Conservation (phyloP, 92 coral and sea anemone genomes). For the Bergia sp. region DNA sequence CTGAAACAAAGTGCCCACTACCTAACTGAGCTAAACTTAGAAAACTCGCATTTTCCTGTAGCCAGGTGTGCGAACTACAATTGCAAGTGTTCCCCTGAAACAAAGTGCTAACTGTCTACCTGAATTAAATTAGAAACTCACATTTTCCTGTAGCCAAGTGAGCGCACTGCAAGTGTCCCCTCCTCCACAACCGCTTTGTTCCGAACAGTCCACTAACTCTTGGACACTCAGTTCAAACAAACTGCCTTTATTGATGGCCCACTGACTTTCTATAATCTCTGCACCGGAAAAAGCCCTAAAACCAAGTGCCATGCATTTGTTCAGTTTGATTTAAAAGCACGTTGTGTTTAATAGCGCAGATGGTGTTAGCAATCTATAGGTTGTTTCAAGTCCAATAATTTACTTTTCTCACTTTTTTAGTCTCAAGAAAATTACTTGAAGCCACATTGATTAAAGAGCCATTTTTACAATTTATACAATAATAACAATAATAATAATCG, state of each 20-base stretch:
- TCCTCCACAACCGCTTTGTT: constrained; percentile 75
- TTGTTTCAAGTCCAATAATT: too few species aligned
- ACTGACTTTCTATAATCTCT: constrained; percentile 84
- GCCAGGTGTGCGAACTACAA: too few species aligned
- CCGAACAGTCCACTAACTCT: constrained; percentile 90
- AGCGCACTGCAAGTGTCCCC: constrained; percentile 76
- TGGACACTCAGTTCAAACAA: constrained; percentile 88
- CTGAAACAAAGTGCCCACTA: too few species aligned
- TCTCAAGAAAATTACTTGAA: too few species aligned
- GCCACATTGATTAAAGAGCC: too few species aligned
- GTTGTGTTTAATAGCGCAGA: background rate
- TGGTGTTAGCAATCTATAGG: background rate
- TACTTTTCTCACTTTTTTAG: too few species aligned
- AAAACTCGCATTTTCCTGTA: too few species aligned
- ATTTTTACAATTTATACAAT: too few species aligned
- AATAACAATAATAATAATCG: too few species aligned
- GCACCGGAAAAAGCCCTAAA: constrained; percentile 94
- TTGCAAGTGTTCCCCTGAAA: background rate
- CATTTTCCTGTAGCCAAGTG: constrained; percentile 64
- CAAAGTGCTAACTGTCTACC: background rate
- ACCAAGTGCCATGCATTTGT: background rate
- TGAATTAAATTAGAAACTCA: constrained; percentile 10
- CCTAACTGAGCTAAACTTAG: too few species aligned
- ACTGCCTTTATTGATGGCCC: constrained; percentile 77
- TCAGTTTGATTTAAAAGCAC: background rate